Evolutionary conservation across 2,113 vertebrate genomes (phyloP).

Genomic region (Microtus ochrogaster): DNA sequence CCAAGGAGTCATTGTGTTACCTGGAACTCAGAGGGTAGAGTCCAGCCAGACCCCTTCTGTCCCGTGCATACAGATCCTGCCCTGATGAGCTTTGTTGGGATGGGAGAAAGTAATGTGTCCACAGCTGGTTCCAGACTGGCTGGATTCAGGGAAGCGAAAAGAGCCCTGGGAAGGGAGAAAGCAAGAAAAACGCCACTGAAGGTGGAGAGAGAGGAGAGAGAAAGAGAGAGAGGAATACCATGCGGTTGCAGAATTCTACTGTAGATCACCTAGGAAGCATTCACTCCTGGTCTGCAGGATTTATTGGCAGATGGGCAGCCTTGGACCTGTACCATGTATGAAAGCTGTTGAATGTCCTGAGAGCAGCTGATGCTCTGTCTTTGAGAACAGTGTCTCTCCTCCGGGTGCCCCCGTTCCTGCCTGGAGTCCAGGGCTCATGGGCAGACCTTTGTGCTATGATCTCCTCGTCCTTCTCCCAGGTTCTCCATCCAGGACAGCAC

Average conservation of each 20-base stretch:
- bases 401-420: fast-evolving
- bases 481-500: conserved; percentile 80
- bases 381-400: not conserved
- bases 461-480: conserved; percentile 78
- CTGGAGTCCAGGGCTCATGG: not conserved
- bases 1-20: not conserved
- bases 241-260: not conserved
- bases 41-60: not conserved
- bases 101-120: not conserved
- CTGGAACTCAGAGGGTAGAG: not conserved
- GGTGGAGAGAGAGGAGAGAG: not conserved
- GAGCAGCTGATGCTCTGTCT: not conserved
- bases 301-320: not conserved
- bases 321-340: not conserved
- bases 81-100: not conserved
- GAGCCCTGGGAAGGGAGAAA: not conserved
- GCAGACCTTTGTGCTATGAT: conserved; percentile 80
- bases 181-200: not conserved
- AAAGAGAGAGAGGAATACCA: not conserved
- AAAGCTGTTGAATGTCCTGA: not conserved
- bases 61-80: no score
- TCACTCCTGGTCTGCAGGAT: fast-evolving
- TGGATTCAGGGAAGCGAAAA: not conserved
- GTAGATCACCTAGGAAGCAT: not conserved
- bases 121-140: not conserved